Evolutionary conservation across 2,797 vertebrate genomes (phyloP).

Genomic region (Xyrichtys novacula): DNA sequence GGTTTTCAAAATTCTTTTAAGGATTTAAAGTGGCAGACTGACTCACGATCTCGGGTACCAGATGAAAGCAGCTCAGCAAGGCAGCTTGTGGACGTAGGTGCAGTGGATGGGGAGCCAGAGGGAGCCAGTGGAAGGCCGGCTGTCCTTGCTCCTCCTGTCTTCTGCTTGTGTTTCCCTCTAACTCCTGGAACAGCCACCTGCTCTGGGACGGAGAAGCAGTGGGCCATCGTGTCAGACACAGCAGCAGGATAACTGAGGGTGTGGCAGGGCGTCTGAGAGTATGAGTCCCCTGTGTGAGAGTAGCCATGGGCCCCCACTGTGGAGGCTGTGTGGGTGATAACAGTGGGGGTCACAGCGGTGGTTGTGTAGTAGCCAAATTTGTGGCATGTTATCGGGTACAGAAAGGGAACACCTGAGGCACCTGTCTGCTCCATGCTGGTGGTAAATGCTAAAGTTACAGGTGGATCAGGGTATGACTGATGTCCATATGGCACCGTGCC

Average conservation of each 20-base stretch:
- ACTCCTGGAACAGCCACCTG: conserved; percentile 60
- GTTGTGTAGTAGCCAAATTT: conserved; percentile 82
- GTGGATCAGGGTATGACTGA: conserved; percentile 55
- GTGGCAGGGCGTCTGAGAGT: conserved; percentile 63
- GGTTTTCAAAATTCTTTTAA: not conserved
- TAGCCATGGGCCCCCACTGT: conserved; percentile 68
- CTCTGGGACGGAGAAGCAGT: conserved; percentile 78
- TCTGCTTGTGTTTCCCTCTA: conserved; percentile 79
- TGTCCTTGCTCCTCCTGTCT: conserved; percentile 67
- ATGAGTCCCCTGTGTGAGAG: conserved; percentile 59
- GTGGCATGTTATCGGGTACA: conserved; percentile 72
- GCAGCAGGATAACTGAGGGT: conserved; percentile 67
- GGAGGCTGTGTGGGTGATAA: conserved; percentile 82
- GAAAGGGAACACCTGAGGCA: conserved; percentile 73
- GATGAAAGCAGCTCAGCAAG: conserved; percentile 88
- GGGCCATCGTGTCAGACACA: conserved; percentile 36
- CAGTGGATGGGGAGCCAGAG: conserved; percentile 17
- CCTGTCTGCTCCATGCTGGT: conserved; percentile 37
- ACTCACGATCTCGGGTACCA: conserved; percentile 77
- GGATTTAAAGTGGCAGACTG: not conserved
- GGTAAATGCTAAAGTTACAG: conserved; percentile 53
- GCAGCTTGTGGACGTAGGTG: conserved; percentile 79
- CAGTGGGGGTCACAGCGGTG: conserved; percentile 57
- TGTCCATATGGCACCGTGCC: conserved; percentile 68
- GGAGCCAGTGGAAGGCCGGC: conserved; percentile 22